phyloP scores from a whole-genome alignment of 1,140 invertebrate genomes.

The Diorhabda elongata region DNA sequence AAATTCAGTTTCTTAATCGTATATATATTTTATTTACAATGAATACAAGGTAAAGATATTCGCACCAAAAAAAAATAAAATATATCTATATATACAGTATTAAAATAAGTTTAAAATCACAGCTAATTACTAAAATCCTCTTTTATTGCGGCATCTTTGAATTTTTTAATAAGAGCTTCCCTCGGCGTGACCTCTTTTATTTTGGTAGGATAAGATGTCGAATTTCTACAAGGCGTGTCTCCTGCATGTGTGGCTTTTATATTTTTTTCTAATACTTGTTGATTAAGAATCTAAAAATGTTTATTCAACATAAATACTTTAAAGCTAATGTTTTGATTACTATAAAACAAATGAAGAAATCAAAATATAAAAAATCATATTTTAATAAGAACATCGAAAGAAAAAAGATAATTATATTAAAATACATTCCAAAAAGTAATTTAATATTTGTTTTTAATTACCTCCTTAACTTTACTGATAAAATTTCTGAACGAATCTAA shows the following conservation, averaged over 20 bases:
- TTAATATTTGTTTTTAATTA: not conserved
- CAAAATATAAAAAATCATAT: not conserved
- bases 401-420: too few relatives aligned
- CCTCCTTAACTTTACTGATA: not conserved
- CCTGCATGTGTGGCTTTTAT: conserved; percentile 1
- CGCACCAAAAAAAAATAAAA: too few relatives aligned
- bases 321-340: not conserved
- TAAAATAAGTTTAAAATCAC: too few relatives aligned
- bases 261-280: conserved; percentile 12
- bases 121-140: too few relatives aligned
- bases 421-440: too few relatives aligned
- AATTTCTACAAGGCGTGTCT: conserved; percentile 5
- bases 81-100: too few relatives aligned
- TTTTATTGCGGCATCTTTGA: not conserved
- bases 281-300: not conserved
- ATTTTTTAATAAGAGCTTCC: conserved; percentile 9
- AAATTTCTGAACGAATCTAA: not conserved
- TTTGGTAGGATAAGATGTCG: conserved; percentile 1
- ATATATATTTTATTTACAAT: too few relatives aligned
- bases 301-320: not conserved
- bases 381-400: not conserved
- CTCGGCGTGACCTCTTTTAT: conserved; percentile 3
- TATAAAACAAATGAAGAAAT: too few relatives aligned
- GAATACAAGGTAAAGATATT: too few relatives aligned
- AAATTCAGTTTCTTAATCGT: too few relatives aligned